Percentiles rank a stretch among this genome's conserved stretches.
Conservation (phyloP, 2,888 invertebrate genomes). For the Drosophila mimica region DNA sequence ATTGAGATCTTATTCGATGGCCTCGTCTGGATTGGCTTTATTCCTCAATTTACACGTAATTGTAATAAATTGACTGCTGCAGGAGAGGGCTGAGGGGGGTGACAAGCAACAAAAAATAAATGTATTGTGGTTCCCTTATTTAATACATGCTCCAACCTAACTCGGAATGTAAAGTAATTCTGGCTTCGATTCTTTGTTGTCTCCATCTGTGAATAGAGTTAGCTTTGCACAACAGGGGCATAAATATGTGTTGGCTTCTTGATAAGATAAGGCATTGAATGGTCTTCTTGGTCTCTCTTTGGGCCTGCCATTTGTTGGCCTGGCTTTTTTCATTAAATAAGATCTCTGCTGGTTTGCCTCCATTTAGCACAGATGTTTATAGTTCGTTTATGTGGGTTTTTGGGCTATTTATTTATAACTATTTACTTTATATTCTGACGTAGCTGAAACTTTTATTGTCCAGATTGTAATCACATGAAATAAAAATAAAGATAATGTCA, state of each 20-base stretch:
- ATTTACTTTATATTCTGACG: background rate
- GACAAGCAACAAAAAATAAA: conserved; percentile 11
- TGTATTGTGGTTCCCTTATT: conserved; percentile 24
- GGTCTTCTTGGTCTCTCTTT: conserved; percentile 3
- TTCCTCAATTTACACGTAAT: conserved; percentile 78
- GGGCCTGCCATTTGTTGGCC: conserved; percentile 1
- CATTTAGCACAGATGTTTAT: conserved; percentile 5
- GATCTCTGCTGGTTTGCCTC: background rate
- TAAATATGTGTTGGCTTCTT: conserved; percentile 42
- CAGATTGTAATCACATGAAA: background rate
- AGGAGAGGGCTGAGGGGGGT: background rate
- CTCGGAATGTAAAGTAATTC: conserved; percentile 21
- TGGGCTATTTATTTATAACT: background rate
- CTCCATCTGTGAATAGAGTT: conserved; percentile 25
- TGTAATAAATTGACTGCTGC: conserved; percentile 69
- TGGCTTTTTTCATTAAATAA: background rate
- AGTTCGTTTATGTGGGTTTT: conserved; percentile 35
- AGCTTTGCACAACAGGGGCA: conserved; percentile 31
- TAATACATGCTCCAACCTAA: conserved; percentile 3
- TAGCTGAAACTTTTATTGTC: conserved; percentile 24
- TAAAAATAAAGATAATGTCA: conserved; percentile 1
- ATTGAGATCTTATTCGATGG: conserved; percentile 41
- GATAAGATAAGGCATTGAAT: conserved; percentile 66
- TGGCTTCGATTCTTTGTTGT: conserved; percentile 4
- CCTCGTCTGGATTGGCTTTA: conserved; percentile 67